Conservation (phyloP, 2,113 vertebrate genomes). For the Cnemophilus loriae region DNA sequence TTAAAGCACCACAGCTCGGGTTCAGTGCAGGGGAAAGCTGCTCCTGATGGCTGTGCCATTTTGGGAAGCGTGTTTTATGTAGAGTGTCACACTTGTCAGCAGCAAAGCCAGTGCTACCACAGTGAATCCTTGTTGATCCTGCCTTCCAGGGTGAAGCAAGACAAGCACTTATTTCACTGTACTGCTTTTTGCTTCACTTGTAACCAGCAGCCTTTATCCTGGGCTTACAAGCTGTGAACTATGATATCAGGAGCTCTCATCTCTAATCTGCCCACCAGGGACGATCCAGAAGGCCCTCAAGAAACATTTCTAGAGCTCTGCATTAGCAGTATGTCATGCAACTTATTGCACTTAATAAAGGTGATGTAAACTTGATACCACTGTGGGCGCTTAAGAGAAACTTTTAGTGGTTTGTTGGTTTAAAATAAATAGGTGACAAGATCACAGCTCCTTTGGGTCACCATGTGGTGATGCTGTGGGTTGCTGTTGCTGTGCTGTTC, state of each 20-base stretch:
- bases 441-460: neutral
- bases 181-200: neutral
- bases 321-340: neutral
- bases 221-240: neutral
- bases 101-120: neutral
- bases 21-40: neutral
- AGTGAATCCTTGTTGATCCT: constrained; percentile 4
- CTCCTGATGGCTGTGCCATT: neutral
- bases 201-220: neutral
- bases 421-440: neutral
- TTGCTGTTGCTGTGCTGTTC: neutral
- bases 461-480: neutral
- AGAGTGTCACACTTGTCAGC: neutral
- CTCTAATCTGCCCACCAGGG: neutral
- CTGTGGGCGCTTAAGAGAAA: neutral
- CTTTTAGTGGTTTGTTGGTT: neutral
- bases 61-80: neutral
- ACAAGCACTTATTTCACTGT: neutral
- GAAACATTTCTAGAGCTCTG: neutral
- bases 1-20: neutral
- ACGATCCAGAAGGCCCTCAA: neutral
- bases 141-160: neutral
- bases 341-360: neutral
- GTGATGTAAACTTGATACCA: neutral
- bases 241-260: neutral